Evolutionary conservation across 2,113 vertebrate genomes (phyloP), one percentile per base, ranked within the genome.

Genomic region (Talpa occidentalis): DNA sequence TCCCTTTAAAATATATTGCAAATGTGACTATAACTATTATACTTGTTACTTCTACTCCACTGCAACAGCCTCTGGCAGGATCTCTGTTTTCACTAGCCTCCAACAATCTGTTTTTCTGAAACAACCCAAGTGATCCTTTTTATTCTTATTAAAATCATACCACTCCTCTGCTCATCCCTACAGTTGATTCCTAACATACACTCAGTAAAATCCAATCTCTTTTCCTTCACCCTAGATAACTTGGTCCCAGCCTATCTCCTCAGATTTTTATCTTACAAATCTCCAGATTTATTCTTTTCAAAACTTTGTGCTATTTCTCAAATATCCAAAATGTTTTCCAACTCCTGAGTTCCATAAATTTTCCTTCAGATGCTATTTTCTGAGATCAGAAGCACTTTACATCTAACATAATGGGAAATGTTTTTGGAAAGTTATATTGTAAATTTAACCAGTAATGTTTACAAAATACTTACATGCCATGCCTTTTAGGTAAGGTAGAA

Each of bases 201-300:
- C 35, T 72, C 67, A 73, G 14, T 73, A 87, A 73, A 87, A 60
- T 73, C 37, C 12, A 73, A 26, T 59, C 30, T 69, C 37, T 19
- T 66, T 76, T 10, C 3, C 9, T 26, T 35, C 28, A 35, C 2
- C 1, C 2, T 11, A 40, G 11, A 32, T 52, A 2, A 21, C 32
- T 56, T 10, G 10, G 2, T 6, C 49, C 2, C 24, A 60, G 22
- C 0, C 0, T 37, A 26, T 42, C 7, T 66, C 11, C 22, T 35
- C 44, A 22, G 64, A 42, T 26, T 35, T 21, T 5, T 66, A 4
- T 22, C 2, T 44, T 81, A 47, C 6, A 44, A 35, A 37, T 52
- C 15, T 72, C 10, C 1, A 32, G 7, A 26, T 10, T 62, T 28
- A 62, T 62, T 62, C 59, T 62, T 4, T 62, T 28, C 6, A 8